Percentiles rank a stretch among this genome's conserved stretches.
These are phyloP conservation scores for Lepidurus couesii DNA, from an alignment of 1,140 invertebrate species.

Conservation along the genomic window DNA sequence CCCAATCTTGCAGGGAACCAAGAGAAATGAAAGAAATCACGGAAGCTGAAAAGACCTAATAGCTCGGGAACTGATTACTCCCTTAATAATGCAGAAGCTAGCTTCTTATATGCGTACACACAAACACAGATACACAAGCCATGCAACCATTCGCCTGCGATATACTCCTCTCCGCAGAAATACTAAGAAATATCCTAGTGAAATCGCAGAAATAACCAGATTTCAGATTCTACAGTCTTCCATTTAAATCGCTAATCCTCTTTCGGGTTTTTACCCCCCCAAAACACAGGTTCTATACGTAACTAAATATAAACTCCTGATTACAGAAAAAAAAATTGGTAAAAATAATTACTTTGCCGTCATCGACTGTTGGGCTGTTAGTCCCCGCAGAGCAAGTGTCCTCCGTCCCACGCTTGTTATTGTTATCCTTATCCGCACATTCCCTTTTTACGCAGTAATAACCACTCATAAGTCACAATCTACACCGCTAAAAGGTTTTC, in stretches of 20 bases:
- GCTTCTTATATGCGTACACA: not conserved
- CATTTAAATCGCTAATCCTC: too few species aligned
- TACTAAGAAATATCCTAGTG: too few species aligned
- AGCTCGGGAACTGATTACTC: conserved; percentile 18
- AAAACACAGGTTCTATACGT: too few species aligned
- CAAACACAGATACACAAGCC: not conserved
- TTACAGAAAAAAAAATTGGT: too few species aligned
- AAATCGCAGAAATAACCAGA: too few species aligned
- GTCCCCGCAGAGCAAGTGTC: not conserved
- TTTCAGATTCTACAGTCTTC: too few species aligned
- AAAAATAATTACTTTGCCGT: not conserved
- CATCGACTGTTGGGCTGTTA: not conserved
- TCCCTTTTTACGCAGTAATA: not conserved
- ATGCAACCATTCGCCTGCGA: not conserved
- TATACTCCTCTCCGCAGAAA: too few species aligned
- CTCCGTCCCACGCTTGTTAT: conserved; percentile 17
- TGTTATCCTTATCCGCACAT: not conserved
- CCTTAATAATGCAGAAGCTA: not conserved
- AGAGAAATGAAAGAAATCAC: conserved; percentile 8
- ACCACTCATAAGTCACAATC: conserved; percentile 9
- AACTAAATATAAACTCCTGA: too few species aligned
- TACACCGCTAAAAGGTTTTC: not conserved
- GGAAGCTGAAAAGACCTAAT: conserved; percentile 4
- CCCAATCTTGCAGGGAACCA: not conserved
- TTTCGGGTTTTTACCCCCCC: too few species aligned